Evolutionary conservation across 2,113 vertebrate species (phyloP).

Genomic region (Phylloscopus trochilus): DNA sequence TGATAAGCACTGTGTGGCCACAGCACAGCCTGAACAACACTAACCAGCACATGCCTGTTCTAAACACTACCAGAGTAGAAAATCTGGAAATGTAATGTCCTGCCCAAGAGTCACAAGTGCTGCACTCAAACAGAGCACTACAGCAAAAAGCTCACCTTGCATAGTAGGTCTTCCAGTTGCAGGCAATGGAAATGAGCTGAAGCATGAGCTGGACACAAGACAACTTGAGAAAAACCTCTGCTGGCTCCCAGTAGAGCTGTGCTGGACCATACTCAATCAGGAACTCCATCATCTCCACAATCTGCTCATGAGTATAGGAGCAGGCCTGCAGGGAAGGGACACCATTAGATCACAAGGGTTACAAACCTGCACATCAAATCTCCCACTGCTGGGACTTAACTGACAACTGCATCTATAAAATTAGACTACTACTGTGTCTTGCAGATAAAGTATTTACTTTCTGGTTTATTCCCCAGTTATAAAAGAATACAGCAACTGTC

Average conservation of each 20-base stretch:
- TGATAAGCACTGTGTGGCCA: not conserved
- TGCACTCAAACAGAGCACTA: not conserved
- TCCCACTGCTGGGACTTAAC: not conserved
- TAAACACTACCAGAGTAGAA: not conserved
- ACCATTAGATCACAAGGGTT: not conserved
- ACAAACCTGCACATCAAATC: not conserved
- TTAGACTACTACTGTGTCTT: not conserved
- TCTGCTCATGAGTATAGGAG: constrained; percentile 94
- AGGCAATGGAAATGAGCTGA: constrained; percentile 96
- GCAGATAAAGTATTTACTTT: not conserved
- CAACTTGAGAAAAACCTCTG: constrained; percentile 95
- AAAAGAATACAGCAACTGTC: not conserved
- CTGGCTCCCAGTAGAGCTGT: constrained; percentile 95
- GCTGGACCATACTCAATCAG: constrained; percentile 93
- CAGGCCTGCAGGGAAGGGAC: constrained; percentile 79
- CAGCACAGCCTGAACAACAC: not conserved
- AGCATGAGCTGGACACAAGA: constrained; percentile 96
- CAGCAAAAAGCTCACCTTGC: constrained; percentile 81
- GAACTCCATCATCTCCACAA: constrained; percentile 99
- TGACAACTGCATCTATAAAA: not conserved
- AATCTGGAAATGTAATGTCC: not conserved
- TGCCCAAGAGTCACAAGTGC: not conserved
- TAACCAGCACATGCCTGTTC: not conserved
- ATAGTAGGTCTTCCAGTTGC: constrained; percentile 98
- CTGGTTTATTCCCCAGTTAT: not conserved